phyloP scores from a whole-genome alignment of 30 jellyfish, hydroid and myxozoan species.

The Nemopilema nomurai region DNA sequence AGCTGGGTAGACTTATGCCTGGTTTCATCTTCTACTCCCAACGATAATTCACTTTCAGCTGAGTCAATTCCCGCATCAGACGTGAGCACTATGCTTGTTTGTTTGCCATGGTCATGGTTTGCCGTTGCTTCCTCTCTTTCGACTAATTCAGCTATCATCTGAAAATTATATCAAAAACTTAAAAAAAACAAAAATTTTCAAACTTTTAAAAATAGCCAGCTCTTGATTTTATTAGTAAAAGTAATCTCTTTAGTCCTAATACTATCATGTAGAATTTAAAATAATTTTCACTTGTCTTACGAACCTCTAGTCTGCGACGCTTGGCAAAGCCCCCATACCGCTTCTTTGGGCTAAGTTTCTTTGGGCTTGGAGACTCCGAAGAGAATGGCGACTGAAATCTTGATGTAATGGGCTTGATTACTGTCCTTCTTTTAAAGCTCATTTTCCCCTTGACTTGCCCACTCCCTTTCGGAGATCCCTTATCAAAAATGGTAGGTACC shows the following conservation, averaged over 20 bases:
- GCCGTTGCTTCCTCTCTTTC: neutral
- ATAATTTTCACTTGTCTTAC: neutral
- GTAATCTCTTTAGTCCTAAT: neutral
- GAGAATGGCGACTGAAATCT: neutral
- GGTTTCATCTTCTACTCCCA: neutral
- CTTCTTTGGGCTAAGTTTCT: slow-evolving; percentile 3
- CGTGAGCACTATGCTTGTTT: neutral
- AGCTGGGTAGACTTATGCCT: slow-evolving; percentile 6
- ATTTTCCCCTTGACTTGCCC: slow-evolving; percentile 9
- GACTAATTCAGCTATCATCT: neutral
- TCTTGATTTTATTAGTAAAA: neutral
- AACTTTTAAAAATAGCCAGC: neutral
- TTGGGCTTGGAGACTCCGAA: slow-evolving; percentile 12
- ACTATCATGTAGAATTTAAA: neutral
- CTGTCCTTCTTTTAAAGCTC: slow-evolving; percentile 5
- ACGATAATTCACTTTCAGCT: neutral
- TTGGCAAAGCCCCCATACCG: slow-evolving; percentile 22
- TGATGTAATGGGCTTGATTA: neutral
- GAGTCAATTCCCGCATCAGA: neutral
- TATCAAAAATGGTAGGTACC: slow-evolving; percentile 6
- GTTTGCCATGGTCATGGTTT: neutral
- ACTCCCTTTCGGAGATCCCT: slow-evolving; percentile 25
- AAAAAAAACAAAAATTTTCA: neutral
- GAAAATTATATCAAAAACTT: neutral
- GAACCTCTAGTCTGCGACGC: slow-evolving; percentile 17